A percentile compares a stretch with the other conserved stretches of the same genome.
phyloP scores from a whole-genome alignment of 2,888 invertebrate species.

The Lasius platythorax region DNA sequence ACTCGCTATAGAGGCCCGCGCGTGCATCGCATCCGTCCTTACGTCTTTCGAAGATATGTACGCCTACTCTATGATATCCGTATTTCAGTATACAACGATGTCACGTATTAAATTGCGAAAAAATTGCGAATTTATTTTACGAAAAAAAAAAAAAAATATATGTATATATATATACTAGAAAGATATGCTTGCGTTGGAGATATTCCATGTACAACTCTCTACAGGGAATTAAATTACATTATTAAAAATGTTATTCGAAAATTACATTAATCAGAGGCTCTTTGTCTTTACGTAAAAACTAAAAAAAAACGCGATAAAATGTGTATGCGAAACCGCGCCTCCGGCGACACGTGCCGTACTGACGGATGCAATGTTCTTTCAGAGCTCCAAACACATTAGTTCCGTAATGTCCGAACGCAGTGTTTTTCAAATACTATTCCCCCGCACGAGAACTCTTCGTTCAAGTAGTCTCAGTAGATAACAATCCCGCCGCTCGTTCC shows the following conservation, averaged over 20 bases:
- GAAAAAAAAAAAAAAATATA: not conserved
- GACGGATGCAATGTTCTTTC: conserved; percentile 47
- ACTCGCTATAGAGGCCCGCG: conserved; percentile 61
- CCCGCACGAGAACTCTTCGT: conserved; percentile 6
- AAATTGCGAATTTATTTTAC: not conserved
- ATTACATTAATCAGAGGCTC: not conserved
- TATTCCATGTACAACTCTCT: not conserved
- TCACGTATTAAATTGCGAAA: no score
- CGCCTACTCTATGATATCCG: not conserved
- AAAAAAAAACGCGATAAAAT: not conserved
- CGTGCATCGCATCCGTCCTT: conserved; percentile 49
- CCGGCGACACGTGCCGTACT: not conserved
- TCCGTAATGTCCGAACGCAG: conserved; percentile 36
- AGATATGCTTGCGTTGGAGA: not conserved
- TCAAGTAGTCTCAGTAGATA: not conserved
- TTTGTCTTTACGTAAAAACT: not conserved
- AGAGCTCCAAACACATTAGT: conserved; percentile 48
- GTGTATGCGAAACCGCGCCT: not conserved
- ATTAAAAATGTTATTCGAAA: conserved; percentile 5
- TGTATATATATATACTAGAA: no score
- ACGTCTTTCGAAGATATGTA: not conserved
- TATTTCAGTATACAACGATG: no score
- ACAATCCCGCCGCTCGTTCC: not conserved
- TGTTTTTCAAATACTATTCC: conserved; percentile 46
- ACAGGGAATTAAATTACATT: not conserved